Percentiles rank a stretch among this genome's conserved stretches.
Conservation (phyloP, 2,888 invertebrate genomes). For the Barypeithes pellucidus region DNA sequence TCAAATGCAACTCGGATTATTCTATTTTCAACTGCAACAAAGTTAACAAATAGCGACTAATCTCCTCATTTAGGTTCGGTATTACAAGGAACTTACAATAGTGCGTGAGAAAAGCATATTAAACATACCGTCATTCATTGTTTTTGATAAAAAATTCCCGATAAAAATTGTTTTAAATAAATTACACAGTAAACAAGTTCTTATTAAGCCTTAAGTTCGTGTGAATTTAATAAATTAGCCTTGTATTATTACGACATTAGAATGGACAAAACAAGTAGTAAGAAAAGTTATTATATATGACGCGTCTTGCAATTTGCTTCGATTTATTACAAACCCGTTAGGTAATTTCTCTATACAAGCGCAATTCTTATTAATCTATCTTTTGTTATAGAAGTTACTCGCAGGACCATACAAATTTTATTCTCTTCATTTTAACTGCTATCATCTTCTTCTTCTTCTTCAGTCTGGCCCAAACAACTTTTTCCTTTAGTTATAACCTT, state of each 20-base stretch:
- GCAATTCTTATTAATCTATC: too few species aligned
- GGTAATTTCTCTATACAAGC: too few species aligned
- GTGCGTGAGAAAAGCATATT: conserved; percentile 12
- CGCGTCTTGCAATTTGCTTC: too few species aligned
- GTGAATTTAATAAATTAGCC: conserved; percentile 7
- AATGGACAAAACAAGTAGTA: too few species aligned
- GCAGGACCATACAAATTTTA: background rate
- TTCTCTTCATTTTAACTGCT: background rate
- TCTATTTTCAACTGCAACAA: background rate
- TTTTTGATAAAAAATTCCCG: conserved; percentile 2
- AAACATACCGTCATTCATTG: conserved; percentile 1
- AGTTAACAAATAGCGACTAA: background rate
- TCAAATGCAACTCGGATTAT: background rate
- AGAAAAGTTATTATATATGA: too few species aligned
- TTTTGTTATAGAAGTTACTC: too few species aligned
- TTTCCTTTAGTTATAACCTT: conserved; percentile 22
- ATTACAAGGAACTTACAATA: conserved; percentile 3
- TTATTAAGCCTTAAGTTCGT: background rate
- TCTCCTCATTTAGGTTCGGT: conserved; percentile 2
- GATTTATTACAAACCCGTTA: too few species aligned
- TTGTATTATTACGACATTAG: too few species aligned
- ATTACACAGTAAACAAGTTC: background rate
- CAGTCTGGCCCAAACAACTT: conserved; percentile 2
- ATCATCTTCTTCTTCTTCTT: conserved; percentile 23
- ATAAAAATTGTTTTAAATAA: conserved; percentile 24